These are phyloP conservation scores for Hypocryptadius cinnamomeus DNA, from an alignment of 2,113 vertebrate species.

Conservation along the genomic window DNA sequence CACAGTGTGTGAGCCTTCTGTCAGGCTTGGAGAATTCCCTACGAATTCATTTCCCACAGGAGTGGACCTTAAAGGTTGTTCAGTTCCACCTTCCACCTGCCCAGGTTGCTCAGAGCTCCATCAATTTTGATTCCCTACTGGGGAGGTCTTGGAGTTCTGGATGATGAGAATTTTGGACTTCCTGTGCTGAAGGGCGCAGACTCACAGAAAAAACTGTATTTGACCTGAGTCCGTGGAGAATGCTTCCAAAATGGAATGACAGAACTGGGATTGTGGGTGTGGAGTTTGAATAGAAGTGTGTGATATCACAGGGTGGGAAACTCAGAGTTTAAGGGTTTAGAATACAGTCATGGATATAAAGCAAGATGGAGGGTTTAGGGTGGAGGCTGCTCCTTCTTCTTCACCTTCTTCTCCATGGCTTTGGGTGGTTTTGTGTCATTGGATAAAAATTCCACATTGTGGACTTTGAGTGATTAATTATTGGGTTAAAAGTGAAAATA, in stretches of 20 bases:
- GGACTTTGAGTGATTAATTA: background rate
- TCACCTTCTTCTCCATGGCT: too few species aligned
- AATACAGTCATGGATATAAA: background rate
- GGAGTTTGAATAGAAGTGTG: background rate
- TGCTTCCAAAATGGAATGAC: background rate
- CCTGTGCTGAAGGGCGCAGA: background rate
- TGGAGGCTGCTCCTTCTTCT: background rate
- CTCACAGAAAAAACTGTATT: too few species aligned
- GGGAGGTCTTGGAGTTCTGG: background rate
- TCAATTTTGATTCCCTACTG: background rate
- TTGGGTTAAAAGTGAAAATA: background rate
- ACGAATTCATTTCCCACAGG: too few species aligned
- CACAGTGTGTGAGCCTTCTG: too few species aligned
- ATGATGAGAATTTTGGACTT: background rate
- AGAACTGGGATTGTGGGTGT: background rate
- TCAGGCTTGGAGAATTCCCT: too few species aligned
- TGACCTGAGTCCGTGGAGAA: background rate
- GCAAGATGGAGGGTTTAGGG: background rate
- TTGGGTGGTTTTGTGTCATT: too few species aligned
- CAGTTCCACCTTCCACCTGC: background rate
- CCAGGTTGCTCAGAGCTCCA: background rate
- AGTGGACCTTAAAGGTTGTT: background rate
- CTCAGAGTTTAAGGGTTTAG: background rate
- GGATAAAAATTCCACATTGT: too few species aligned
- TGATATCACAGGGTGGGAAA: background rate